Evolutionary conservation across 2,888 invertebrate genomes (phyloP).

Genomic region (Caenorhabditis zanzibari): DNA sequence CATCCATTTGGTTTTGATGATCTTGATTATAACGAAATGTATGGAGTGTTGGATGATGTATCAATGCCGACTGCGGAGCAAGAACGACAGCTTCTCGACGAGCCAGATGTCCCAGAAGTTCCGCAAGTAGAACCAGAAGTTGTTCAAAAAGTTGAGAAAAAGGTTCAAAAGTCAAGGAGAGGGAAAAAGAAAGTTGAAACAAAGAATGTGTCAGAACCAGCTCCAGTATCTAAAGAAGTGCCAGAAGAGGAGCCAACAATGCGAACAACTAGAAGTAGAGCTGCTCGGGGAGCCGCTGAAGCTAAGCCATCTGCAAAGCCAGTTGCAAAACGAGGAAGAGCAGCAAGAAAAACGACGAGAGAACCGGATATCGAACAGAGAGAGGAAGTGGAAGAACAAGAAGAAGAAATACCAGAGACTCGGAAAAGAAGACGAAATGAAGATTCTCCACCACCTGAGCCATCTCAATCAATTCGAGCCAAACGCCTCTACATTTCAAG

Average conservation of each 20-base stretch:
- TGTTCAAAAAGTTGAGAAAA: neutral
- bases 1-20: too few relatives aligned
- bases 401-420: neutral
- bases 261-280: neutral
- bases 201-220: neutral
- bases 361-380: too few relatives aligned
- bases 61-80: too few relatives aligned
- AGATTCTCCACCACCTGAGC: neutral
- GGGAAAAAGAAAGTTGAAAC: neutral
- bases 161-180: neutral
- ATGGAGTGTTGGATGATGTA: too few relatives aligned
- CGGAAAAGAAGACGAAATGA: neutral
- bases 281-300: neutral
- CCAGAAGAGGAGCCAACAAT: neutral
- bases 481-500: slow-evolving; percentile 32
- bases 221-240: neutral
- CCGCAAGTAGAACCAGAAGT: neutral
- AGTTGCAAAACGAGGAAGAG: neutral
- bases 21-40: too few relatives aligned
- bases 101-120: neutral
- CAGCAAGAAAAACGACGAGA: neutral
- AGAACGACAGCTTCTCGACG: too few relatives aligned
- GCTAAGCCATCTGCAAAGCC: too few relatives aligned
- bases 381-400: neutral
- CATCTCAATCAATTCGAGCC: neutral